Conservation (phyloP, 2,888 invertebrate genomes). For the Pimpla rufipes region DNA sequence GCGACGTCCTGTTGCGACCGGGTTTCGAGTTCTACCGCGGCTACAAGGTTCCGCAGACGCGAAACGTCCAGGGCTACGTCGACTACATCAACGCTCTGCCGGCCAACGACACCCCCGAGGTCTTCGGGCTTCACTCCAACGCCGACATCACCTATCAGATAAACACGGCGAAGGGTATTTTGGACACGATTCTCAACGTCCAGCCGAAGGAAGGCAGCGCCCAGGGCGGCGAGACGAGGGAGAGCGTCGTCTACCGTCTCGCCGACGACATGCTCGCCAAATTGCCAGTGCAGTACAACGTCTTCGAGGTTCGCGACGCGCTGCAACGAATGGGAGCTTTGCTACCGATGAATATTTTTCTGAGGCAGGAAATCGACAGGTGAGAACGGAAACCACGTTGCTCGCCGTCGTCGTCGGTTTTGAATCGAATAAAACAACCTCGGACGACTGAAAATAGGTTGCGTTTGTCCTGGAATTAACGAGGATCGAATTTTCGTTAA, state of each 20-base stretch:
- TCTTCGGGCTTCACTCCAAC: slow-evolving; percentile 98
- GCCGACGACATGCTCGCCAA: slow-evolving; percentile 97
- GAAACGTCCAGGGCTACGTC: slow-evolving; percentile 92
- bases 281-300: slow-evolving; percentile 94
- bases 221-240: slow-evolving; percentile 96
- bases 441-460: too few species aligned
- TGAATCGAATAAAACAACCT: too few species aligned
- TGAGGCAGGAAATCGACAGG: slow-evolving; percentile 90
- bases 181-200: slow-evolving; percentile 97
- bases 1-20: slow-evolving; percentile 93
- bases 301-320: slow-evolving; percentile 96
- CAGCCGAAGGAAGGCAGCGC: slow-evolving; percentile 98
- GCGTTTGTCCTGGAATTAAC: too few species aligned
- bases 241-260: slow-evolving; percentile 95
- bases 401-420: not conserved
- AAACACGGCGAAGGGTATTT: slow-evolving; percentile 96
- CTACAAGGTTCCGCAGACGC: slow-evolving; percentile 95
- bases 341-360: slow-evolving; percentile 98
- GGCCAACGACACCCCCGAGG: slow-evolving; percentile 95
- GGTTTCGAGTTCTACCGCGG: slow-evolving; percentile 97
- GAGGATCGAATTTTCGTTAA: too few species aligned
- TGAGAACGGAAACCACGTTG: slow-evolving; percentile 34
- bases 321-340: slow-evolving; percentile 96
- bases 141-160: slow-evolving; percentile 99
- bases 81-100: slow-evolving; percentile 95